phyloP scores from a whole-genome alignment of 2,113 vertebrate genomes.

The Aldabrachelys gigantea region DNA sequence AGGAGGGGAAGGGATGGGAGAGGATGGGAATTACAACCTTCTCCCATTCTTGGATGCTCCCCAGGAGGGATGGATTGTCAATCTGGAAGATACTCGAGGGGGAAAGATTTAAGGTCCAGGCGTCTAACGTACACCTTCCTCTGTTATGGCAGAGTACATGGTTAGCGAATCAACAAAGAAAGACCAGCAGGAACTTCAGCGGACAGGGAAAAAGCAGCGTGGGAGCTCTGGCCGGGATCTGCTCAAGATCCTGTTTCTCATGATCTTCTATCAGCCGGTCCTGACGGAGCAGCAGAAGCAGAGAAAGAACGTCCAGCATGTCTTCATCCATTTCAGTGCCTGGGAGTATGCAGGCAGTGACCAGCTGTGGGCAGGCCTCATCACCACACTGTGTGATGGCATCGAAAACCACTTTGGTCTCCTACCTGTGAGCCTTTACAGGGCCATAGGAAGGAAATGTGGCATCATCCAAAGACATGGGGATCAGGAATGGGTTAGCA shows the following conservation, averaged over 20 bases:
- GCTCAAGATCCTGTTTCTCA: conserved; percentile 65
- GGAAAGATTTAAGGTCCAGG: neutral
- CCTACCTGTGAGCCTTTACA: conserved; percentile 76
- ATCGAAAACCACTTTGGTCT: conserved; percentile 80
- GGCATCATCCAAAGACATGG: conserved; percentile 37
- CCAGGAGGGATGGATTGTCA: neutral
- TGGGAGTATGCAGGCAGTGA: conserved; percentile 89
- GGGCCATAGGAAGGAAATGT: conserved; percentile 67
- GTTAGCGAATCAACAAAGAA: conserved; percentile 61
- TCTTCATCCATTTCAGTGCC: conserved; percentile 84
- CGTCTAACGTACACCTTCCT: neutral
- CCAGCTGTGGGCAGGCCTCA: conserved; percentile 85
- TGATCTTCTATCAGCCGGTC: conserved; percentile 82
- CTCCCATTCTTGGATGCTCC: neutral
- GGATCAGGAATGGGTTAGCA: conserved; percentile 74
- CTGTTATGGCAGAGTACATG: conserved; percentile 70
- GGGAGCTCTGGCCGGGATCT: conserved; percentile 52
- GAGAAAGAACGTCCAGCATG: conserved; percentile 67
- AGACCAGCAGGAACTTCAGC: conserved; percentile 41
- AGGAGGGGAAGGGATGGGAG: neutral
- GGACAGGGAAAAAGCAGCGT: conserved; percentile 28
- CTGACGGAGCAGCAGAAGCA: conserved; percentile 72
- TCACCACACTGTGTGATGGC: conserved; percentile 78
- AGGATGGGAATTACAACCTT: neutral
- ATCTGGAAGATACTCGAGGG: neutral